Percentiles rank a stretch among this genome's conserved stretches.
Conservation (phyloP, 1,140 invertebrate species). For the Heliconius hermathena region DNA sequence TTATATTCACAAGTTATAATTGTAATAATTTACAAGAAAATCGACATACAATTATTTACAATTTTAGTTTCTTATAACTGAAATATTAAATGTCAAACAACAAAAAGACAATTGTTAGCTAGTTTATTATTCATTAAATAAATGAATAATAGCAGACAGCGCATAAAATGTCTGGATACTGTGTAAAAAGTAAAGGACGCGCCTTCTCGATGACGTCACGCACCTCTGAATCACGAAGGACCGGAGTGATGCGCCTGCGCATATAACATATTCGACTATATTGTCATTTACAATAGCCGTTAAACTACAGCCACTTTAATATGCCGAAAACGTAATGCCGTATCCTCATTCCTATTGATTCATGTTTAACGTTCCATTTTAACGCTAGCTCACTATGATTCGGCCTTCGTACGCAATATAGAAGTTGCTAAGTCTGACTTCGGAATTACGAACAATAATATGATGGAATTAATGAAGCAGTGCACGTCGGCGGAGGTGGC, state of each 20-base stretch:
- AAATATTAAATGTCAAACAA: neutral
- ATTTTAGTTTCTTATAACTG: neutral
- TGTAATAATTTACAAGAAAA: neutral
- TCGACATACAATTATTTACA: neutral
- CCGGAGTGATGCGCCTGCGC: slow-evolving; percentile 41
- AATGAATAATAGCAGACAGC: slow-evolving; percentile 13
- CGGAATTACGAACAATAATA: slow-evolving; percentile 47
- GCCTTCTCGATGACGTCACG: slow-evolving; percentile 69
- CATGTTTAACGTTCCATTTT: slow-evolving; percentile 31
- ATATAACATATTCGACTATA: slow-evolving; percentile 31
- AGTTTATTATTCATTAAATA: slow-evolving; percentile 12
- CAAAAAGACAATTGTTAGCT: neutral
- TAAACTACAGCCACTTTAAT: slow-evolving; percentile 28
- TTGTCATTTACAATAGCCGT: slow-evolving; percentile 10
- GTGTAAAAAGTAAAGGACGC: slow-evolving; percentile 59
- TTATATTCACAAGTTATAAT: neutral
- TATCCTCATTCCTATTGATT: slow-evolving; percentile 44
- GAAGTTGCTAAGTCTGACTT: slow-evolving; percentile 39
- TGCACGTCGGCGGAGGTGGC: slow-evolving; percentile 53
- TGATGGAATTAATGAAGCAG: slow-evolving; percentile 54
- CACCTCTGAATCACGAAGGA: slow-evolving; percentile 58
- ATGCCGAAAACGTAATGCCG: slow-evolving; percentile 37
- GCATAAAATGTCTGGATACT: slow-evolving; percentile 28
- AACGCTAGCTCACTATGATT: slow-evolving; percentile 15
- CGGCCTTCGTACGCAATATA: slow-evolving; percentile 36